Evolutionary conservation across 2,888 invertebrate genomes (phyloP).

Genomic region (Boloria euphrosyne): DNA sequence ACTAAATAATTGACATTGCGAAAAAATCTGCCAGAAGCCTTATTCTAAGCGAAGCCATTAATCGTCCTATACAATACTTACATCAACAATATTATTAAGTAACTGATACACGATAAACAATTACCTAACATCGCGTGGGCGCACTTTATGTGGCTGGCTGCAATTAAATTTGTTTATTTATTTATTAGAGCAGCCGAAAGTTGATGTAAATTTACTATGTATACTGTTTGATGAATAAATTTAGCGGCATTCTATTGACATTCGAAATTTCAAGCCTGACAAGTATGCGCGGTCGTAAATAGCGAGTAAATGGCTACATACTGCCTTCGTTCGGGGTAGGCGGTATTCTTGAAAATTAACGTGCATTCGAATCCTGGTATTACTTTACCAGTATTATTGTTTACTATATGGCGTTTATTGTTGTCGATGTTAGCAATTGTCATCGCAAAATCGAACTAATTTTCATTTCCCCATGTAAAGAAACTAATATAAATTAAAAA

Average conservation of each 20-base stretch:
- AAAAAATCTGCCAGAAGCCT: constrained; percentile 13
- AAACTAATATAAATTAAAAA: too few relatives aligned
- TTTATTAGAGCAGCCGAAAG: constrained; percentile 28
- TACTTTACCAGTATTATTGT: too few relatives aligned
- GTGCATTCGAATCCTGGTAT: too few relatives aligned
- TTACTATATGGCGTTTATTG: too few relatives aligned
- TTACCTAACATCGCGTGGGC: constrained; percentile 36
- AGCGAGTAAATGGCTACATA: not conserved
- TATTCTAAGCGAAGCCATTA: constrained; percentile 22
- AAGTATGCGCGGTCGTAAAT: not conserved
- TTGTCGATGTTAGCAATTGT: too few relatives aligned
- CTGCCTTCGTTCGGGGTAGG: too few relatives aligned
- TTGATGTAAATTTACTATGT: constrained; percentile 19
- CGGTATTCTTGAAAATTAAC: too few relatives aligned
- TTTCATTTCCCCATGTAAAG: too few relatives aligned
- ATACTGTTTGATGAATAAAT: constrained; percentile 11
- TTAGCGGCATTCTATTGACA: not conserved
- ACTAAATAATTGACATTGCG: constrained; percentile 2
- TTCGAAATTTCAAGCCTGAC: not conserved
- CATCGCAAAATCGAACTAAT: too few relatives aligned
- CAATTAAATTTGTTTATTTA: constrained; percentile 28
- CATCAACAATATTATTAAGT: constrained; percentile 35
- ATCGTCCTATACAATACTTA: constrained; percentile 26
- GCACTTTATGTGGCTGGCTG: constrained; percentile 25
- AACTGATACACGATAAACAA: constrained; percentile 35